Conservation (phyloP, 2,888 invertebrate species). For the Abrostola triplasia region DNA sequence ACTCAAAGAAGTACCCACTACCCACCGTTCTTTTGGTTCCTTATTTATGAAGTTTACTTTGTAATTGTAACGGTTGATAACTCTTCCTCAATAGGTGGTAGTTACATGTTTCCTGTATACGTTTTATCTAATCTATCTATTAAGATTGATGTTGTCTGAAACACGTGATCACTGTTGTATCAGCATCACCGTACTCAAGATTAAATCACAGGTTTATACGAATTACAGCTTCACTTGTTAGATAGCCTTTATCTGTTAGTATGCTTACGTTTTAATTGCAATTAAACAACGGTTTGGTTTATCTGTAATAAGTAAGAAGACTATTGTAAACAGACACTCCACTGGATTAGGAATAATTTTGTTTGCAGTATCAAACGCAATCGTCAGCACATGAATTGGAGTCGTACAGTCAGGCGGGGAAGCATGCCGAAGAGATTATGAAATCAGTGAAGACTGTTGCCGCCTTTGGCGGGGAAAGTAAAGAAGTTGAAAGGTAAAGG, state of each 20-base stretch:
- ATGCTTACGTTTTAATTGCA: slow-evolving; percentile 13
- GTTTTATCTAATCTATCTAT: slow-evolving; percentile 33
- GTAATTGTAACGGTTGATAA: slow-evolving; percentile 7
- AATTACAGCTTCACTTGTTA: not conserved
- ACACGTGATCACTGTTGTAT: slow-evolving; percentile 13
- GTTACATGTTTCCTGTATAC: slow-evolving; percentile 10
- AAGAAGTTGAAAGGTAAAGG: slow-evolving; percentile 90
- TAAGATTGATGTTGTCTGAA: not conserved
- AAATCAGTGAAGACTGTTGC: slow-evolving; percentile 92
- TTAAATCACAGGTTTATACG: too few species aligned
- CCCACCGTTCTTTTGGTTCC: too few species aligned
- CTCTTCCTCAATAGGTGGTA: slow-evolving; percentile 25
- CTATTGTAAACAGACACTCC: not conserved
- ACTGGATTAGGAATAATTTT: slow-evolving; percentile 7
- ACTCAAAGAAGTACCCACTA: too few species aligned
- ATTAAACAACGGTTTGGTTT: slow-evolving; percentile 13
- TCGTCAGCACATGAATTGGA: slow-evolving; percentile 90
- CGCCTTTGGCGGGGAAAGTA: slow-evolving; percentile 92
- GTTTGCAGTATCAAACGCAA: slow-evolving; percentile 88
- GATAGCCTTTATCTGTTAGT: slow-evolving; percentile 6
- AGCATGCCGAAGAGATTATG: slow-evolving; percentile 93
- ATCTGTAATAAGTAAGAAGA: not conserved
- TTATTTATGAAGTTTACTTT: not conserved
- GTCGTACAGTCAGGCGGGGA: slow-evolving; percentile 93
- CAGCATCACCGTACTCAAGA: not conserved